phyloP scores from a whole-genome alignment of 2,888 invertebrate genomes.

The Leptarthrus brevirostris region DNA sequence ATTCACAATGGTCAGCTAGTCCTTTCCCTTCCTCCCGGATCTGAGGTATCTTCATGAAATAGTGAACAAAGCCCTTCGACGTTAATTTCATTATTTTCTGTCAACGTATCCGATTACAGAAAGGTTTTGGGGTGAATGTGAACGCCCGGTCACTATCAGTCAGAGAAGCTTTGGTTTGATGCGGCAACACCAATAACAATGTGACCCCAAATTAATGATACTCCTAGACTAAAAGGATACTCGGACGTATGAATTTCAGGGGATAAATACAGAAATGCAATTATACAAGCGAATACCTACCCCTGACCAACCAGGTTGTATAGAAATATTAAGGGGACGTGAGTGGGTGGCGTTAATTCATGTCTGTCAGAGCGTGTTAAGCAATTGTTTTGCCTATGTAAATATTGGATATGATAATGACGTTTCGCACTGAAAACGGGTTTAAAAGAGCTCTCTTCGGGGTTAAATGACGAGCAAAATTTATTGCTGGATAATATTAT shows the following conservation, averaged over 20 bases:
- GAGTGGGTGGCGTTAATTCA: conserved; percentile 40
- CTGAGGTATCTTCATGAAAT: conserved; percentile 18
- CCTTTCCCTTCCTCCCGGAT: neutral
- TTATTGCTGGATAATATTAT: conserved; percentile 34
- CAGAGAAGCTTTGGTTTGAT: conserved; percentile 22
- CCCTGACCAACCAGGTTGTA: neutral
- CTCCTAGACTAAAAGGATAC: conserved; percentile 6
- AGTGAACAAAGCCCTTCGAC: conserved; percentile 39
- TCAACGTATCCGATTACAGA: conserved; percentile 46
- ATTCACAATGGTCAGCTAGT: neutral
- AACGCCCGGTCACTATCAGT: conserved; percentile 21
- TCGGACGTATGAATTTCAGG: conserved; percentile 33
- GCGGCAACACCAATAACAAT: conserved; percentile 27
- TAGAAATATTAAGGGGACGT: conserved; percentile 6
- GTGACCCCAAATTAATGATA: conserved; percentile 41
- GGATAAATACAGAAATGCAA: conserved; percentile 44
- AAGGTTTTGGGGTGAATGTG: conserved; percentile 18
- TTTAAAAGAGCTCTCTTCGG: conserved; percentile 7
- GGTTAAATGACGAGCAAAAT: neutral
- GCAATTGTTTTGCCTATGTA: conserved; percentile 43
- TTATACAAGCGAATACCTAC: conserved; percentile 33
- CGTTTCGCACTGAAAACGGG: conserved; percentile 2
- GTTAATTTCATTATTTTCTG: conserved; percentile 49
- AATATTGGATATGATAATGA: conserved; percentile 45
- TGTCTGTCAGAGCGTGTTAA: conserved; percentile 36